These are phyloP conservation scores for Baronia brevicornis DNA, from an alignment of 2,888 invertebrate genomes.

Conservation along the genomic window DNA sequence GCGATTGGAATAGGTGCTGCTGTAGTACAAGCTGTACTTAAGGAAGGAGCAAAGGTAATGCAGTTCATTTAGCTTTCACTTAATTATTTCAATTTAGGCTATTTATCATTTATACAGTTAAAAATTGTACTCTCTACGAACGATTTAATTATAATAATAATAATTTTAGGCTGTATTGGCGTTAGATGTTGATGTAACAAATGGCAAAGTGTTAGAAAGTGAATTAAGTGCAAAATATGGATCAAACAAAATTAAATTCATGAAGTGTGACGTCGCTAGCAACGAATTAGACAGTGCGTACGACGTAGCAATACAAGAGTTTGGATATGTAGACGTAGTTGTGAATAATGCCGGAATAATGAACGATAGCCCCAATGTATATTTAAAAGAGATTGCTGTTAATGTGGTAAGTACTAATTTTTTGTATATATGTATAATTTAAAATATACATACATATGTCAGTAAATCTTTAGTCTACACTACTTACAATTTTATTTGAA, in stretches of 20 bases:
- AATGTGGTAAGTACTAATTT: slow-evolving; percentile 47
- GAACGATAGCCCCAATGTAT: slow-evolving; percentile 44
- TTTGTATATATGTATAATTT: background rate
- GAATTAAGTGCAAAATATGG: slow-evolving; percentile 35
- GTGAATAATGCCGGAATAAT: slow-evolving; percentile 55
- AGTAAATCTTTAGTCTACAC: background rate
- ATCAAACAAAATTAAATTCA: slow-evolving; percentile 29
- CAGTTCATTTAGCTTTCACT: slow-evolving; percentile 1
- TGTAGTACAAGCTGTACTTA: slow-evolving; percentile 36
- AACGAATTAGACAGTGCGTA: slow-evolving; percentile 24
- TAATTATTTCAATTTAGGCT: background rate
- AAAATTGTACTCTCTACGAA: background rate
- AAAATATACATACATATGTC: background rate
- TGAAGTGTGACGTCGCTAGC: slow-evolving; percentile 37
- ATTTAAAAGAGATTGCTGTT: slow-evolving; percentile 45
- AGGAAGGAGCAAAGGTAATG: slow-evolving; percentile 49
- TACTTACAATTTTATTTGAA: background rate
- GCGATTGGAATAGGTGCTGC: slow-evolving; percentile 55
- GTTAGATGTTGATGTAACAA: slow-evolving; percentile 30
- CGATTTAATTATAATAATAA: background rate
- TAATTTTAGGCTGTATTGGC: slow-evolving; percentile 41
- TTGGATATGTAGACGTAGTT: slow-evolving; percentile 48
- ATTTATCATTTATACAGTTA: background rate
- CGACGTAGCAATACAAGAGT: slow-evolving; percentile 28
- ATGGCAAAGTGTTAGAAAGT: slow-evolving; percentile 28